Conservation (phyloP, 2,797 vertebrate species). For the Sebastes nivosus region DNA sequence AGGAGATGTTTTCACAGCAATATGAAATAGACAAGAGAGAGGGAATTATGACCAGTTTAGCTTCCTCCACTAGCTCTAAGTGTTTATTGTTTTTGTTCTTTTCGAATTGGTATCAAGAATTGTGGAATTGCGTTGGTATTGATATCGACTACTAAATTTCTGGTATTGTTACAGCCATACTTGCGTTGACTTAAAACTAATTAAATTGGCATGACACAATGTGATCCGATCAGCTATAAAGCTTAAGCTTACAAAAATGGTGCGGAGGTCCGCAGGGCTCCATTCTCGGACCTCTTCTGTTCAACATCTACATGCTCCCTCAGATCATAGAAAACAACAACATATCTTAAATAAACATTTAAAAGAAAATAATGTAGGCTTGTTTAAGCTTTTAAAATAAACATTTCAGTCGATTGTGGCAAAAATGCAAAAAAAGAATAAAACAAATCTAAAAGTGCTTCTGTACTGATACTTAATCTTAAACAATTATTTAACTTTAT, state of each 20-base stretch:
- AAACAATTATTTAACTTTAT: neutral
- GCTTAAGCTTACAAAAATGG: neutral
- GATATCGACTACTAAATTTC: too few species aligned
- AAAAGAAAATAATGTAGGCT: neutral
- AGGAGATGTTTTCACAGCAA: neutral
- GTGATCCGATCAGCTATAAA: neutral
- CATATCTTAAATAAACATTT: neutral
- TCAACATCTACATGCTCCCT: neutral
- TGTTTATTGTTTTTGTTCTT: too few species aligned
- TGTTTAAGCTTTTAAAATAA: neutral
- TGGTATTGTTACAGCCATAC: too few species aligned
- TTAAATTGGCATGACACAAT: too few species aligned
- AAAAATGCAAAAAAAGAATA: too few species aligned
- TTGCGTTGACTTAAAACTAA: too few species aligned
- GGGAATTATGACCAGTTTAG: too few species aligned
- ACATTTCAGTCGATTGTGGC: too few species aligned
- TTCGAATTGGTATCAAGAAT: too few species aligned
- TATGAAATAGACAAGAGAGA: neutral
- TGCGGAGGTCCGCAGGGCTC: neutral
- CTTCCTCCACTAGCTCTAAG: too few species aligned
- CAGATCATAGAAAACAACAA: neutral
- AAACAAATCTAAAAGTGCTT: neutral
- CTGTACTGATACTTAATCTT: neutral
- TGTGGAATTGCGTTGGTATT: too few species aligned
- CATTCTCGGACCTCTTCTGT: neutral